Evolutionary conservation across 1,140 invertebrate genomes (phyloP), one percentile per base, ranked within the genome.

Genomic region (Drosophila orena): DNA sequence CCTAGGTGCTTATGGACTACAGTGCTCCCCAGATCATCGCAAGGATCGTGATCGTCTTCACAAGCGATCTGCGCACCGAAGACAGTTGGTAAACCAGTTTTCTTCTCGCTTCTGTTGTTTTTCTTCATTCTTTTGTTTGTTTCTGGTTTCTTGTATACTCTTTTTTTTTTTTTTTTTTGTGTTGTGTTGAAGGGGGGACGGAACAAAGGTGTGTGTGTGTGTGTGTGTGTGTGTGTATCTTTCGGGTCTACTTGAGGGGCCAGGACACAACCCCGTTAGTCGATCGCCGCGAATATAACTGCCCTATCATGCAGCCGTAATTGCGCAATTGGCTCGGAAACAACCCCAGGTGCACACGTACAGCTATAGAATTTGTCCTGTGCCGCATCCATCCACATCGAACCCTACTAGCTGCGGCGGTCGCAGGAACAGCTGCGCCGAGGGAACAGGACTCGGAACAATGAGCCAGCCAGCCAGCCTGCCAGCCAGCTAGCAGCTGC

Each of bases 61-160:
- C 4, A 52, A 38, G 30, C 53, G 58, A 56, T 20, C 30, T 49
- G 22, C 50, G 38, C 12, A 52, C 59, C 37, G 40, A 49, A 62
- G 72, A 60, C 83, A 88, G 83, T 88, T 88, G 83, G 84, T 60
- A 88, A 88, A 88, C 83, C 83, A 77, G 83, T 88, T 88, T 89
- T 77, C 50, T 55, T 50, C 40, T 54, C 44, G 40, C 59, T 70
- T 77, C 66, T 75, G 14, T 54, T 65, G 46, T 56, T 68, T 27
- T 62, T 58, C 38, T 75, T 43, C 46, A 46, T 77, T 78, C 60
- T 72, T 59, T 78, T 60, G 72, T 77, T 77, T 64, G 52, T 58
- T 77, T 76, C 55, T 55, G 50, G 49, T 58, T 24, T 73, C 47
- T 60, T 44, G 24, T 71, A 6, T 22, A 20, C 46, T 58, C 53